phyloP scores from a whole-genome alignment of 2,113 vertebrate species.

The Callithrix jacchus region DNA sequence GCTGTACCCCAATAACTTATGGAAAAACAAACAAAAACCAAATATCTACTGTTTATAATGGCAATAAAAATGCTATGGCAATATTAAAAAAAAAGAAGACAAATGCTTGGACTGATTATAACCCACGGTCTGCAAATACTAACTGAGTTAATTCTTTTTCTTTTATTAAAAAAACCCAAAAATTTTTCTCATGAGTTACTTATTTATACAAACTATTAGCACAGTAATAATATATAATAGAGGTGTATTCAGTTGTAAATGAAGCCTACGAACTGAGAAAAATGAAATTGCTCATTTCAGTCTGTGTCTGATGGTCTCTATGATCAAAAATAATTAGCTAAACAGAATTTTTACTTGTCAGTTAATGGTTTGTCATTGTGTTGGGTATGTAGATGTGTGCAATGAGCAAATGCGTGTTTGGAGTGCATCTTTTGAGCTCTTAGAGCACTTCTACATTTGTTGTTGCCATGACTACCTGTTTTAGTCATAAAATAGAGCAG shows the following conservation, averaged over 20 bases:
- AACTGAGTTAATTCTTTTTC: constrained; percentile 20
- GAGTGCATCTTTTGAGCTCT: constrained; percentile 13
- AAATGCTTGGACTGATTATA: constrained; percentile 4
- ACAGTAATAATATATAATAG: not conserved
- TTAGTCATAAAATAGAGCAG: constrained; percentile 14
- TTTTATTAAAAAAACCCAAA: not conserved
- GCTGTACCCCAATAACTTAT: too few species aligned
- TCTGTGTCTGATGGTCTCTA: not conserved
- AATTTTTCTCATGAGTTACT: not conserved
- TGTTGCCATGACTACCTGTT: constrained; percentile 38
- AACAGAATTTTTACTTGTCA: constrained; percentile 11
- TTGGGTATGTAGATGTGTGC: not conserved
- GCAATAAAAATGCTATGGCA: too few species aligned
- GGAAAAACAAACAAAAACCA: too few species aligned
- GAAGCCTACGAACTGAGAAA: constrained; percentile 18
- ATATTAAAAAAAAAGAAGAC: not conserved
- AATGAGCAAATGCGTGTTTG: constrained; percentile 2
- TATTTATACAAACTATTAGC: not conserved
- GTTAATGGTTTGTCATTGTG: constrained; percentile 2
- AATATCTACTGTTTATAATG: too few species aligned
- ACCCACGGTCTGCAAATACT: not conserved
- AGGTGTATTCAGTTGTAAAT: constrained; percentile 34
- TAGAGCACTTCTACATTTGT: not conserved
- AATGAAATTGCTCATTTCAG: not conserved
- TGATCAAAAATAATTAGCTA: not conserved